Evolutionary conservation across 2,888 invertebrate species (phyloP).

Genomic region (Rhagonycha fulva): DNA sequence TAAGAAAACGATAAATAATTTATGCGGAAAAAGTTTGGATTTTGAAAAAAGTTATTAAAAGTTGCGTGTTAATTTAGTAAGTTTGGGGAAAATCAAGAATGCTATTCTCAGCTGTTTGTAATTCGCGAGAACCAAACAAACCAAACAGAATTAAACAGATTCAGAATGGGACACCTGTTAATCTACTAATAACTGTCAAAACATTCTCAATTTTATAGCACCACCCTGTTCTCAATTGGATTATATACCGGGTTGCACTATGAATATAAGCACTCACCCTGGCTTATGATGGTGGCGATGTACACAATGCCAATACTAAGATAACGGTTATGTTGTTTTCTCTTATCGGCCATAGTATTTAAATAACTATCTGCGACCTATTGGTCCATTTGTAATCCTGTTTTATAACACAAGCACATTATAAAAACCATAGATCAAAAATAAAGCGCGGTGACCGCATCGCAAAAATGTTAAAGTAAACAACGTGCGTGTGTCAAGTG

Average conservation of each 20-base stretch:
- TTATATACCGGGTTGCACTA: conserved; percentile 44
- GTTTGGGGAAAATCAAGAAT: neutral
- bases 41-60: neutral
- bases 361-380: conserved; percentile 12
- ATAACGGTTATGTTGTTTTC: conserved; percentile 52
- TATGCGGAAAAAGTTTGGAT: neutral
- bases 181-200: conserved; percentile 36
- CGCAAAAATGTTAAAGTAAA: conserved; percentile 27
- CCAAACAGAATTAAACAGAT: conserved; percentile 32
- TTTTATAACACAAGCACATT: conserved; percentile 15
- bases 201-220: conserved; percentile 35
- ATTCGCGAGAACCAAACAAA: conserved; percentile 33
- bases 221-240: conserved; percentile 45
- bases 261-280: conserved; percentile 54
- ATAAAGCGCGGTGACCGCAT: conserved; percentile 31
- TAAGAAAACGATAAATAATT: neutral
- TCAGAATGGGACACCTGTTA: conserved; percentile 43
- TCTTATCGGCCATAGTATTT: conserved; percentile 39
- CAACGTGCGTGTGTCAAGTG: conserved; percentile 23
- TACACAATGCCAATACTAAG: conserved; percentile 64
- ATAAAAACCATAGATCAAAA: conserved; percentile 13
- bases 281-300: conserved; percentile 65
- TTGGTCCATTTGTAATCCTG: conserved; percentile 25
- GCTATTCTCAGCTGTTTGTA: conserved; percentile 14
- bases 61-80: neutral